These are phyloP conservation scores for Hypothenemus hampei DNA, from an alignment of 1,140 invertebrate species.

Conservation along the genomic window DNA sequence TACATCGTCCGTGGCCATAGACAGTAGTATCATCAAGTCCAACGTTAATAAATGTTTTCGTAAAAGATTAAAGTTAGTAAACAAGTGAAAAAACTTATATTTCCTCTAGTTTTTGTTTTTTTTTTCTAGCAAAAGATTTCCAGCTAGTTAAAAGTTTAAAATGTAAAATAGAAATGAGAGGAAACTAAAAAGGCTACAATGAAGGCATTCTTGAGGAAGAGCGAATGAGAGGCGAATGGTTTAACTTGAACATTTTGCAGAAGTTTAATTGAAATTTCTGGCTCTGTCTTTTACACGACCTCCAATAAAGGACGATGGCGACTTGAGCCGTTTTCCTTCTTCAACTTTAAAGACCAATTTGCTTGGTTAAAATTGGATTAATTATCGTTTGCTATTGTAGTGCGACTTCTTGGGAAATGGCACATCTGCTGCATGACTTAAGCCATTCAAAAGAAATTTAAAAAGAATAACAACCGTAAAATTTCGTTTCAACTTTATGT, in stretches of 20 bases:
- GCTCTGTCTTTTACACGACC: constrained; percentile 3
- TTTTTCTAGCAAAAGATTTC: no score
- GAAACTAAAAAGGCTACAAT: not conserved
- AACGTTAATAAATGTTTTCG: no score
- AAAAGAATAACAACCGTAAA: no score
- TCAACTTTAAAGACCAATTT: constrained; percentile 5
- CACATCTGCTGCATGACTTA: no score
- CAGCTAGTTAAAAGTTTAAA: constrained; percentile 1
- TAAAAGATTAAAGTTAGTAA: no score
- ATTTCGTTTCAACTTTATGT: no score
- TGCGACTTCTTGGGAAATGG: not conserved
- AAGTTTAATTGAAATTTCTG: constrained; percentile 8
- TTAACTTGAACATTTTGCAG: constrained; percentile 6
- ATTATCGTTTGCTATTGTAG: not conserved
- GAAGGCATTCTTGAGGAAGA: not conserved
- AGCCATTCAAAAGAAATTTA: no score
- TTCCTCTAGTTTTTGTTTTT: not conserved
- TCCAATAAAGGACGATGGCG: constrained; percentile 1
- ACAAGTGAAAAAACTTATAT: not conserved
- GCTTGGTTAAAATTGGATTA: not conserved
- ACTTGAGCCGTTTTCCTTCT: not conserved
- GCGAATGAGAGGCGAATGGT: not conserved
- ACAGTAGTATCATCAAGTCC: no score
- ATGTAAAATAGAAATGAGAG: not conserved
- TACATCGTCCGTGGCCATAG: constrained; percentile 3